Evolutionary conservation across 2,888 invertebrate species (phyloP).

Genomic region (Epinotia nisella): DNA sequence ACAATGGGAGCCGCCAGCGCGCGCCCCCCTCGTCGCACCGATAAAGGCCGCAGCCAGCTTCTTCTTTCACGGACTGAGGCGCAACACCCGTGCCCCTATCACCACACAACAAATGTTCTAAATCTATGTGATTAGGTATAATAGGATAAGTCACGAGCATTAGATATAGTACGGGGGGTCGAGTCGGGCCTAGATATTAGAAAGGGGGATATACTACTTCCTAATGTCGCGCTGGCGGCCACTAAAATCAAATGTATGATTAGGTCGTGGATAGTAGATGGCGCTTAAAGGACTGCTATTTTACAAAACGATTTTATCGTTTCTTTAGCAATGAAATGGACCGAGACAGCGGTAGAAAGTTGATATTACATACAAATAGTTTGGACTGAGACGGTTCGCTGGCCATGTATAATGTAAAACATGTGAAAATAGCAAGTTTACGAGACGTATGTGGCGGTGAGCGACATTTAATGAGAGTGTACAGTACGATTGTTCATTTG

Average conservation of each 20-base stretch:
- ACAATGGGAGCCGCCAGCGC: slow-evolving; percentile 88
- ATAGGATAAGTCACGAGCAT: slow-evolving; percentile 80
- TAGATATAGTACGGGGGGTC: slow-evolving; percentile 67
- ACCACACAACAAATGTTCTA: slow-evolving; percentile 85
- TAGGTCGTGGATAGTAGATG: not conserved
- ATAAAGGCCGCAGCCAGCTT: slow-evolving; percentile 88
- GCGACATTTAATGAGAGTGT: not conserved
- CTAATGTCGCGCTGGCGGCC: not conserved
- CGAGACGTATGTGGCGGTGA: not conserved
- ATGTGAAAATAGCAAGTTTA: not conserved
- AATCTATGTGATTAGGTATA: slow-evolving; percentile 83
- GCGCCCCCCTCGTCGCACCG: slow-evolving; percentile 85
- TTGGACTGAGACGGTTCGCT: not conserved
- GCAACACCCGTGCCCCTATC: slow-evolving; percentile 76
- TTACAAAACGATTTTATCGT: too few relatives aligned
- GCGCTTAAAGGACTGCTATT: too few relatives aligned
- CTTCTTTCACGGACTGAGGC: slow-evolving; percentile 87
- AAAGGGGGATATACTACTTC: not conserved
- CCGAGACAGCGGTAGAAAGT: not conserved
- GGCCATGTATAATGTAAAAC: not conserved
- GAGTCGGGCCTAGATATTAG: not conserved
- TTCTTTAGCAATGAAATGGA: not conserved
- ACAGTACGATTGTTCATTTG: not conserved
- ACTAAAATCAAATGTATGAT: not conserved
- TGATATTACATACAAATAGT: not conserved